Evolutionary conservation across 2,888 invertebrate species (phyloP).

Genomic region (Salpingus planirostris): DNA sequence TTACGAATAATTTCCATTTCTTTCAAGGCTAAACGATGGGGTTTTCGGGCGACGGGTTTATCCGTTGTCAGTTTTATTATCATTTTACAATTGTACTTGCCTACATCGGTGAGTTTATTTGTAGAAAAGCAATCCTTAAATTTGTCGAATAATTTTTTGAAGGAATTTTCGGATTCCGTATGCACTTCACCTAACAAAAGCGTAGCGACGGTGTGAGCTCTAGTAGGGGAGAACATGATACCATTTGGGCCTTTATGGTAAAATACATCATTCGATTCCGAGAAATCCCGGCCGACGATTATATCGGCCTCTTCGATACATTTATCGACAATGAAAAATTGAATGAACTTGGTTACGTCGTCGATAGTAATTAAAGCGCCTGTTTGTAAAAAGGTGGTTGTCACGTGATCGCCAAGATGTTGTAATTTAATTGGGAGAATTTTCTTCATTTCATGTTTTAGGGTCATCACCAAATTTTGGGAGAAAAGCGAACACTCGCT

Average conservation of each 20-base stretch:
- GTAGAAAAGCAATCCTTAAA: conserved; percentile 1
- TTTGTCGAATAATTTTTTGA: neutral
- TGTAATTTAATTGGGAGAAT: neutral
- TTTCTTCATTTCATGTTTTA: neutral
- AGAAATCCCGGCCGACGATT: conserved; percentile 2
- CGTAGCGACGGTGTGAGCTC: neutral
- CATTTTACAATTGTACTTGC: neutral
- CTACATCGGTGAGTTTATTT: neutral
- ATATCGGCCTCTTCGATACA: neutral
- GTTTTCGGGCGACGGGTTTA: neutral
- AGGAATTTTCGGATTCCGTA: neutral
- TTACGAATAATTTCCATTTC: neutral
- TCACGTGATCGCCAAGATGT: conserved; percentile 1
- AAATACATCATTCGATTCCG: neutral
- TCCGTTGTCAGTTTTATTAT: neutral
- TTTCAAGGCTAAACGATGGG: conserved; percentile 1
- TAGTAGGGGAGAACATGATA: neutral
- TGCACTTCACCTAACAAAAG: neutral
- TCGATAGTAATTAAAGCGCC: neutral
- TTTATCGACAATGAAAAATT: conserved; percentile 2
- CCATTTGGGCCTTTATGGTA: conserved; percentile 3
- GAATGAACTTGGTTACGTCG: neutral
- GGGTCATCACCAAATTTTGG: neutral
- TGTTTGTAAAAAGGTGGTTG: neutral
- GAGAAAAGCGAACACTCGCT: conserved; percentile 1